Evolutionary conservation across 92 coral and sea anemone genomes (phyloP).

Genomic region (Meandrina meandrites): DNA sequence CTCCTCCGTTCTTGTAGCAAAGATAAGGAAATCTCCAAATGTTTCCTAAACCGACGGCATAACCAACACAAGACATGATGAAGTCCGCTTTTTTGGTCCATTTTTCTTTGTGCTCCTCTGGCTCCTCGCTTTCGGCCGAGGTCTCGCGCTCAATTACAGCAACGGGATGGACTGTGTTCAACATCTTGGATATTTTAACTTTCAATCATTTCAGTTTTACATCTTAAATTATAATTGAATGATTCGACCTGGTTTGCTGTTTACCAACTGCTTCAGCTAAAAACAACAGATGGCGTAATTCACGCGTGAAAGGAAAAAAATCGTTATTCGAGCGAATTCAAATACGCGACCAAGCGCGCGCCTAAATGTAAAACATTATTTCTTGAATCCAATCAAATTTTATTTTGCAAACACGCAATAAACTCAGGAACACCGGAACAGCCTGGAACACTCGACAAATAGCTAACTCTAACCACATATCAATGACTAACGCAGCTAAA

Average conservation of each 20-base stretch:
- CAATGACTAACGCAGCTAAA: too few relatives aligned
- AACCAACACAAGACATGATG: slow-evolving; percentile 36
- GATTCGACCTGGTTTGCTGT: neutral
- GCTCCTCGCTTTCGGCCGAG: neutral
- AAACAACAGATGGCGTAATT: too few relatives aligned
- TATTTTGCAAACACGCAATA: too few relatives aligned
- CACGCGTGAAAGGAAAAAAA: too few relatives aligned
- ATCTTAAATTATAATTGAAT: neutral
- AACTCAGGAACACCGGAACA: too few relatives aligned
- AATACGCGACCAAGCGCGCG: too few relatives aligned
- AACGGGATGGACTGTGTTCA: slow-evolving; percentile 32
- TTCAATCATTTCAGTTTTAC: neutral
- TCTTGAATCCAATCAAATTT: too few relatives aligned
- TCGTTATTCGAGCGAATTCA: too few relatives aligned
- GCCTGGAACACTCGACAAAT: too few relatives aligned
- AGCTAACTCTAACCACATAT: too few relatives aligned
- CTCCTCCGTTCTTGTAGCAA: slow-evolving; percentile 47
- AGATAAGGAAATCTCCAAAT: slow-evolving; percentile 46
- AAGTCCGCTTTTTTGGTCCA: slow-evolving; percentile 46
- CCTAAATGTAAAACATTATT: too few relatives aligned
- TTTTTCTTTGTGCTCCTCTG: slow-evolving; percentile 21
- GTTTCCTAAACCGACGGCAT: slow-evolving; percentile 42
- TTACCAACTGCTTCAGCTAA: too few relatives aligned
- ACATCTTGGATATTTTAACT: neutral
- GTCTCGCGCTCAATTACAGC: neutral